A percentile compares a stretch with the other conserved stretches of the same genome.
phyloP scores from a whole-genome alignment of 2,113 vertebrate genomes.

The Rattus norvegicus region DNA sequence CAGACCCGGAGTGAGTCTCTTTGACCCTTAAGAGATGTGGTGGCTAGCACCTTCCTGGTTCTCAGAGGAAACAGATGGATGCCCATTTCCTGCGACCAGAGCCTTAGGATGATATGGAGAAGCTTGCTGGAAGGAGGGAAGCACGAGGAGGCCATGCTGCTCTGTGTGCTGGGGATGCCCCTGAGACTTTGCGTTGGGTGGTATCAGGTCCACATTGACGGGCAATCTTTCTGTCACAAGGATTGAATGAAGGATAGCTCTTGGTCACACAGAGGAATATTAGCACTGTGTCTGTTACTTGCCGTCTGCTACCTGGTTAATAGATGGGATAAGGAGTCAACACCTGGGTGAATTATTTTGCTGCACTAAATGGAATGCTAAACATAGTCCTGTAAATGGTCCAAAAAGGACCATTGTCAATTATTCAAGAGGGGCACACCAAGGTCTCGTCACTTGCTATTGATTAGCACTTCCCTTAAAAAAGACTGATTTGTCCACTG shows the following conservation, averaged over 20 bases:
- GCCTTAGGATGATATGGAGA: background rate
- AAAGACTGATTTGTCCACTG: conserved; percentile 43
- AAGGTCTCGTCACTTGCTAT: background rate
- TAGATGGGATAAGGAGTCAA: conserved; percentile 53
- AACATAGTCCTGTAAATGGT: conserved; percentile 42
- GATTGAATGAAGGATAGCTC: background rate
- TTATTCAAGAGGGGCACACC: conserved; percentile 39
- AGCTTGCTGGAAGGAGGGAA: background rate
- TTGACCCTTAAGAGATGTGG: background rate
- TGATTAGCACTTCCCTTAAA: conserved; percentile 21
- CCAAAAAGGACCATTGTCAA: conserved; percentile 15
- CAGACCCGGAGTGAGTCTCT: background rate
- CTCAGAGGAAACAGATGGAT: background rate
- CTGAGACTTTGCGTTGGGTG: background rate
- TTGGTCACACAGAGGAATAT: background rate
- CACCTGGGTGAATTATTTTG: conserved; percentile 35
- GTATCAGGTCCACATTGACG: fast-evolving
- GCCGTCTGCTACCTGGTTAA: conserved; percentile 58
- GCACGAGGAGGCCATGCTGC: fast-evolving
- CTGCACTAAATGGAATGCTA: conserved; percentile 60
- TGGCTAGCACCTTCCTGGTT: background rate
- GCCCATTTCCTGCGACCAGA: background rate
- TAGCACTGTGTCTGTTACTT: background rate
- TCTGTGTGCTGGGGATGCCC: background rate
- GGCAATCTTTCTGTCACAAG: background rate